These are phyloP conservation scores for Tigriopus californicus DNA, from an alignment of 2,888 invertebrate genomes.

Conservation along the genomic window DNA sequence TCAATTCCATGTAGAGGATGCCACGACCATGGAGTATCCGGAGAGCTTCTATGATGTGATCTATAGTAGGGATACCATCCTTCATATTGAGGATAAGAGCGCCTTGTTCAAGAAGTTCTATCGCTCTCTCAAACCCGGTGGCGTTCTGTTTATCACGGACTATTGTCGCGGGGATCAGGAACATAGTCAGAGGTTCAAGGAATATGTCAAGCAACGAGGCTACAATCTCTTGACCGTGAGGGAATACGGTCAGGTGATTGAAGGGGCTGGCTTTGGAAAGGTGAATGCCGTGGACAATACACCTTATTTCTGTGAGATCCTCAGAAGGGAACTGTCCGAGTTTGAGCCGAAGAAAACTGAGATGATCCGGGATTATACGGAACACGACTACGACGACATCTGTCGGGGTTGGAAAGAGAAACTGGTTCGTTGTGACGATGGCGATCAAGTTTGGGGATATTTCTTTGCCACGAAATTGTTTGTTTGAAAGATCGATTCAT, in stretches of 20 bases:
- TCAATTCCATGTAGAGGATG: slow-evolving; percentile 9
- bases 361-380: slow-evolving; percentile 33
- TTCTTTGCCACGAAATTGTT: too few relatives aligned
- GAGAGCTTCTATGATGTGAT: slow-evolving; percentile 28
- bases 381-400: slow-evolving; percentile 31
- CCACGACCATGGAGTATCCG: slow-evolving; percentile 30
- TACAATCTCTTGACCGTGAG: slow-evolving; percentile 29
- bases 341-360: slow-evolving; percentile 29
- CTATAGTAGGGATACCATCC: slow-evolving; percentile 35
- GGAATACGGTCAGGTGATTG: slow-evolving; percentile 27
- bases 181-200: slow-evolving; percentile 29
- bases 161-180: slow-evolving; percentile 33
- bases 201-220: slow-evolving; percentile 33
- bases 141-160: slow-evolving; percentile 32
- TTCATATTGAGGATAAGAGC: slow-evolving; percentile 35
- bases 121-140: slow-evolving; percentile 34
- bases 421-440: slow-evolving; percentile 26
- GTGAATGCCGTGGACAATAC: slow-evolving; percentile 34
- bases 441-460: slow-evolving; percentile 30
- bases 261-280: slow-evolving; percentile 30
- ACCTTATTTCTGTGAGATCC: slow-evolving; percentile 30
- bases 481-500: too few relatives aligned
- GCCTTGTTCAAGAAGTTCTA: slow-evolving; percentile 27
- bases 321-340: slow-evolving; percentile 30
- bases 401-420: slow-evolving; percentile 32